Base-by-base conservation (phyloP, 92 coral and sea anemone species). In the Galaxea fascicularis region DNA sequence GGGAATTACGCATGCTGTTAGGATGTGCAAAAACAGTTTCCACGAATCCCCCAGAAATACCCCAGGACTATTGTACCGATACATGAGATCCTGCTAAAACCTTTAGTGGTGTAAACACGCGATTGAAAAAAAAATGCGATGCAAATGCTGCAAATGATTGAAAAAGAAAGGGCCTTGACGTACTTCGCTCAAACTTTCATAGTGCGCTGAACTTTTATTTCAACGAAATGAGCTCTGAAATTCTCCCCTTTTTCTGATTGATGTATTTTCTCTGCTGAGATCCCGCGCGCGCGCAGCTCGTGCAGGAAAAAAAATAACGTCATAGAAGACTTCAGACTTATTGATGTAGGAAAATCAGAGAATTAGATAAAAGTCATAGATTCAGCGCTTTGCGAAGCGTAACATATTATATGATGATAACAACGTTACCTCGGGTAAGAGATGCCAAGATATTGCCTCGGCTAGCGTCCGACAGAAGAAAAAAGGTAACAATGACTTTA, bases 401-500 rank as follows among this genome's bases (percentile, higher is more conserved):
- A 27, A 65, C 51, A 25, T 58, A 27, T 17, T 70, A 56, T 31
- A 47, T 20, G 71, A 82, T 82, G 86, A 16, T 70, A 10, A 82
- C 85, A 35, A 66, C 78, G 20, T 41, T 82, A 39, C 86, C 78
- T 0, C 78, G 59, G 71, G 68, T 82, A 22, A 56, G 16, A 71
- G 70, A 39, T 0, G 15, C 77, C 57, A 82, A 70, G 12, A 82
- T 24, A 8, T 16, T 71, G 58, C 71, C 78, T 25, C 86, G 78
- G 4, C 86, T 26, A 26, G 78, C 73, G 3, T 49, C 77, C 7
- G 71, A 71, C 70, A 56, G 86, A 26, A 82, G 78, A 41, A 70
- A 45, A 71, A 71, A 71, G 78, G 86, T 82, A 71, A 82, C 41
- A 35, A 35, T n/a, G n/a, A n/a, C n/a, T n/a, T n/a, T n/a, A n/a